These are phyloP conservation scores for Caenorhabditis sp. DNA, from an alignment of 2,888 invertebrate species.

Conservation along the genomic window DNA sequence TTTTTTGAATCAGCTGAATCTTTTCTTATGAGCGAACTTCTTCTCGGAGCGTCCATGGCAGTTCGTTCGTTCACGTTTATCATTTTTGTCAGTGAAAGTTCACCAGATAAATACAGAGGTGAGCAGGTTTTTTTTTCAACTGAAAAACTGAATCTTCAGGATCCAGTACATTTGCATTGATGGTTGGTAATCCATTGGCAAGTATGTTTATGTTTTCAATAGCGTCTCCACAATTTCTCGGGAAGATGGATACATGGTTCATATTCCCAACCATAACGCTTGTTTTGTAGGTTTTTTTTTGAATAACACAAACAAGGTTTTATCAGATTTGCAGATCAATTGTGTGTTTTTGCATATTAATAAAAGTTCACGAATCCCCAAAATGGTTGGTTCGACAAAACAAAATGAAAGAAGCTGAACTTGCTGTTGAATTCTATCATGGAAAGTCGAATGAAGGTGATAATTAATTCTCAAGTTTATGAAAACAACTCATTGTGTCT, in stretches of 20 bases:
- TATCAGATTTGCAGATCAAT: slow-evolving; percentile 20
- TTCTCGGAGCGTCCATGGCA: no score
- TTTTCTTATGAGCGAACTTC: no score
- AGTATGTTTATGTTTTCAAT: slow-evolving; percentile 24
- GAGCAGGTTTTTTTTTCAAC: neutral
- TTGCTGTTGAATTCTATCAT: slow-evolving; percentile 35
- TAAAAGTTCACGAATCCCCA: slow-evolving; percentile 43
- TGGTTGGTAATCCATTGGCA: slow-evolving; percentile 25
- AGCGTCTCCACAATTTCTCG: slow-evolving; percentile 22
- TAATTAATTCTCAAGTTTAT: neutral
- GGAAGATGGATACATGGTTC: slow-evolving; percentile 26
- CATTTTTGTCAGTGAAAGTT: no score
- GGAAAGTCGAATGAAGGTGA: slow-evolving; percentile 2
- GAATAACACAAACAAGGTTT: neutral
- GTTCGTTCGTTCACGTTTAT: no score
- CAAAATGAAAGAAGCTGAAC: slow-evolving; percentile 30
- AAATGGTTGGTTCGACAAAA: slow-evolving; percentile 44
- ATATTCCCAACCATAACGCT: slow-evolving; percentile 17
- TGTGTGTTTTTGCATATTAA: slow-evolving; percentile 16
- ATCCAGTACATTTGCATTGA: slow-evolving; percentile 16
- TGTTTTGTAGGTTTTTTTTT: slow-evolving; percentile 12
- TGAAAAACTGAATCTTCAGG: no score
- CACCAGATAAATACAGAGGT: no score
- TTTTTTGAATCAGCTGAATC: no score
- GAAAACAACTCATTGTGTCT: neutral